These are phyloP conservation scores for Drosophila demipolita DNA, from an alignment of 2,888 invertebrate species.

Conservation along the genomic window DNA sequence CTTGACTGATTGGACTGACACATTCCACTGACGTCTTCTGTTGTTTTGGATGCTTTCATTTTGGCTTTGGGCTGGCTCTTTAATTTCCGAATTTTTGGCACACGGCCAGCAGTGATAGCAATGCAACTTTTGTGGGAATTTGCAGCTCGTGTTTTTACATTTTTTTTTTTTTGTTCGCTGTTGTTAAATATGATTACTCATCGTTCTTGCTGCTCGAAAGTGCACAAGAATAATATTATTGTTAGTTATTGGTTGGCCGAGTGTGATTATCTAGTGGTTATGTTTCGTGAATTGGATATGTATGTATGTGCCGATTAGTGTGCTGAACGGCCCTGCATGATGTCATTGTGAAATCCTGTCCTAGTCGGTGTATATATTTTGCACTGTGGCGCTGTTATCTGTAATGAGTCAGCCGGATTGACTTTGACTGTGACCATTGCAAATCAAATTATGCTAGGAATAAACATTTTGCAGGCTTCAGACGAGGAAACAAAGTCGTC, in stretches of 20 bases:
- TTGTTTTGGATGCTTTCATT: slow-evolving; percentile 3
- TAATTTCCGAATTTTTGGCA: slow-evolving; percentile 43
- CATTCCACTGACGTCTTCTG: slow-evolving; percentile 14
- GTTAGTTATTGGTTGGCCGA: background rate
- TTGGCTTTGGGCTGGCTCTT: slow-evolving; percentile 25
- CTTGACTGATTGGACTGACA: slow-evolving; percentile 31
- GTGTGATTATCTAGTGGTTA: background rate
- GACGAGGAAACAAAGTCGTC: slow-evolving; percentile 7
- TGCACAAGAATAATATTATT: slow-evolving; percentile 6
- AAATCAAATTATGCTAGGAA: slow-evolving; percentile 58
- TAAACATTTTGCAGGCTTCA: slow-evolving; percentile 51
- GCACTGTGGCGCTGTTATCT: slow-evolving; percentile 7
- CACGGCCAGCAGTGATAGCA: slow-evolving; percentile 40
- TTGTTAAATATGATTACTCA: slow-evolving; percentile 29
- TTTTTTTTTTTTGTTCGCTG: background rate
- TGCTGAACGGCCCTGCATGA: slow-evolving; percentile 38
- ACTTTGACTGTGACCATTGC: slow-evolving; percentile 19
- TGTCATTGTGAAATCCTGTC: slow-evolving; percentile 63
- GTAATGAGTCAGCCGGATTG: slow-evolving; percentile 48
- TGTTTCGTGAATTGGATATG: background rate
- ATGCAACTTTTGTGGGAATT: slow-evolving; percentile 28
- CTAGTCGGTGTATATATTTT: slow-evolving; percentile 1
- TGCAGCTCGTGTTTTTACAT: slow-evolving; percentile 19
- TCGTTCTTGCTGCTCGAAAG: slow-evolving; percentile 1
- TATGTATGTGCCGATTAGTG: background rate